Base-by-base conservation (phyloP, 2,113 vertebrate genomes). In the Eclectus roratus region DNA sequence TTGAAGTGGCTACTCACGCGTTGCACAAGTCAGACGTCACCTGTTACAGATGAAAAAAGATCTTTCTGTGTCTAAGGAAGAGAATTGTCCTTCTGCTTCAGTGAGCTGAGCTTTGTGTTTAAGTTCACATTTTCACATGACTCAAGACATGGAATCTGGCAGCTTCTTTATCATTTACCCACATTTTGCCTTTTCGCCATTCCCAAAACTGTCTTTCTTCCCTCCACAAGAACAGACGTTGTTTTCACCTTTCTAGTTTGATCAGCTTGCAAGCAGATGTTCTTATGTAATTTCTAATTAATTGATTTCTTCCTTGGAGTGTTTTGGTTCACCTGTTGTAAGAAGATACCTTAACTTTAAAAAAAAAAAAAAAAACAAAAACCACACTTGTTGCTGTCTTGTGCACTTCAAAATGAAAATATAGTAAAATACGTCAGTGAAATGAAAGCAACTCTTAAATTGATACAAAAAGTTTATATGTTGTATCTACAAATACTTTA, bases 221-320 rank as follows among this genome's bases (percentile, higher is more conserved):
- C 69, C 82, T 95, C 50, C 39, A 5, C 63, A 88, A 78, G 88
- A 92, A 94, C 86, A 94, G 88, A 92, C 85, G 17, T 82, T 31
- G 78, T 96, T 93, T 97, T 96, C 96, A 97, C 90, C 94, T 97
- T 94, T 94, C 94, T 81, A 80, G 84, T 95, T 96, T 95, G 87
- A 95, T 92, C 86, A 52, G 89, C 91, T 91, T 95, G 90, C 92
- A 92, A 97, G 87, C 96, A 97, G 95, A 88, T 97, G 96, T 97
- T 97, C 93, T 83, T 79, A 92, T 77, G 94, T 95, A 96, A 95
- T 93, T 96, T 95, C 93, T 91, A 97, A 97, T 97, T 96, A 96
- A 96, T 96, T 92, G 93, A 94, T 96, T 95, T 97, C 91, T 97
- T 94, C 92, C 92, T 97, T 81, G 84, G 90, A 97, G 93, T 63